These are phyloP conservation scores for Lepidochitona cinerea DNA, from an alignment of 2,888 invertebrate genomes.

Conservation along the genomic window DNA sequence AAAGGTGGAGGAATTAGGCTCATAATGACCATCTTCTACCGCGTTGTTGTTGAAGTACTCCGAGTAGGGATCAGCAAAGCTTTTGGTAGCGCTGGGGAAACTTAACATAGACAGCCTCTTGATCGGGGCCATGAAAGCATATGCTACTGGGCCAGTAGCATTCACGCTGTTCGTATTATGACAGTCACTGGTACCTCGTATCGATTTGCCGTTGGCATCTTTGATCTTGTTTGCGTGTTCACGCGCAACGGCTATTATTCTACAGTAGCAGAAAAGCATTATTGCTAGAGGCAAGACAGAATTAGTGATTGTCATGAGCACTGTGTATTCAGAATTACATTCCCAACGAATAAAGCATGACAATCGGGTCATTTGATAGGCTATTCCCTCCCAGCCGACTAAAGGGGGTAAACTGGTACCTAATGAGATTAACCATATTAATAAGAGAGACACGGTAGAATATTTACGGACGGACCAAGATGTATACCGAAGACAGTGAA, in stretches of 20 bases:
- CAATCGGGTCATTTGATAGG: slow-evolving; percentile 8
- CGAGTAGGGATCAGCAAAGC: slow-evolving; percentile 10
- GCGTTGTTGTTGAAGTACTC: slow-evolving; percentile 11
- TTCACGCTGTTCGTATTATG: slow-evolving; percentile 14
- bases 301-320: slow-evolving; percentile 12
- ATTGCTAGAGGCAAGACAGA: slow-evolving; percentile 24
- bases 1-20: slow-evolving; percentile 1
- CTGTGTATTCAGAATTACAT: slow-evolving; percentile 6
- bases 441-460: slow-evolving; percentile 10
- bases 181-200: slow-evolving; percentile 19
- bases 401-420: slow-evolving; percentile 21
- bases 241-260: slow-evolving; percentile 36
- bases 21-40: background rate
- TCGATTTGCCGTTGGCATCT: slow-evolving; percentile 17
- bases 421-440: slow-evolving; percentile 27
- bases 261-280: slow-evolving; percentile 31
- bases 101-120: slow-evolving; percentile 36
- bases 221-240: slow-evolving; percentile 33
- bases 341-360: slow-evolving; percentile 21
- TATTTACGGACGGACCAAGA: slow-evolving; percentile 34
- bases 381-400: slow-evolving; percentile 13
- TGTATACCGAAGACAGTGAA: slow-evolving; percentile 37
- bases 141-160: slow-evolving; percentile 30
- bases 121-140: slow-evolving; percentile 33
- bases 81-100: slow-evolving; percentile 21